Percentiles rank a stretch among this genome's conserved stretches.
Conservation (phyloP, 1,140 invertebrate genomes). For the Nylanderia fulva region DNA sequence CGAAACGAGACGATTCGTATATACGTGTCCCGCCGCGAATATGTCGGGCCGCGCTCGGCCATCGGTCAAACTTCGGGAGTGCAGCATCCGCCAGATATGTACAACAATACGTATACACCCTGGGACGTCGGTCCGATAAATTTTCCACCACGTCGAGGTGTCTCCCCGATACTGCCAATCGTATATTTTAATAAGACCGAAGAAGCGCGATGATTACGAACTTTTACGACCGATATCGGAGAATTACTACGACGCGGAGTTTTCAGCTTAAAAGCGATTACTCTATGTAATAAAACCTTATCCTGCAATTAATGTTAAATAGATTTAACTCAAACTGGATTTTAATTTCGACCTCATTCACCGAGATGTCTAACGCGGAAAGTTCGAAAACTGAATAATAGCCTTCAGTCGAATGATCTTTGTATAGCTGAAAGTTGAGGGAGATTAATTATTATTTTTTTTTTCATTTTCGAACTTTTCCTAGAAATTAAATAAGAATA, state of each 20-base stretch:
- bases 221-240: not conserved
- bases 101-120: slow-evolving; percentile 12
- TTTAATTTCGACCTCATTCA: slow-evolving; percentile 17
- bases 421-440: not conserved
- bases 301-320: not conserved
- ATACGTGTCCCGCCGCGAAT: slow-evolving; percentile 61
- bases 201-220: not conserved
- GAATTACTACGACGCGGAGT: not conserved
- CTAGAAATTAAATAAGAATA: not conserved
- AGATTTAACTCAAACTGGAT: slow-evolving; percentile 18
- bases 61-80: slow-evolving; percentile 60
- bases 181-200: slow-evolving; percentile 6
- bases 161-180: not conserved
- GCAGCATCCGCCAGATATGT: slow-evolving; percentile 39
- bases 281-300: slow-evolving; percentile 10
- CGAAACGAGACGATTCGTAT: slow-evolving; percentile 59
- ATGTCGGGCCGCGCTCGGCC: slow-evolving; percentile 41
- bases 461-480: slow-evolving; percentile 9
- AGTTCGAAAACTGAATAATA: slow-evolving; percentile 28
- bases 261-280: not conserved
- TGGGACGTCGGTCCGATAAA: slow-evolving; percentile 36
- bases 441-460: slow-evolving; percentile 11
- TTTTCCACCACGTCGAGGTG: not conserved
- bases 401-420: not conserved
- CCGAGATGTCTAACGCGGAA: not conserved